Evolutionary conservation across 2,113 vertebrate species (phyloP), one percentile per base, ranked within the genome.

Genomic region (Zosterops borbonicus): DNA sequence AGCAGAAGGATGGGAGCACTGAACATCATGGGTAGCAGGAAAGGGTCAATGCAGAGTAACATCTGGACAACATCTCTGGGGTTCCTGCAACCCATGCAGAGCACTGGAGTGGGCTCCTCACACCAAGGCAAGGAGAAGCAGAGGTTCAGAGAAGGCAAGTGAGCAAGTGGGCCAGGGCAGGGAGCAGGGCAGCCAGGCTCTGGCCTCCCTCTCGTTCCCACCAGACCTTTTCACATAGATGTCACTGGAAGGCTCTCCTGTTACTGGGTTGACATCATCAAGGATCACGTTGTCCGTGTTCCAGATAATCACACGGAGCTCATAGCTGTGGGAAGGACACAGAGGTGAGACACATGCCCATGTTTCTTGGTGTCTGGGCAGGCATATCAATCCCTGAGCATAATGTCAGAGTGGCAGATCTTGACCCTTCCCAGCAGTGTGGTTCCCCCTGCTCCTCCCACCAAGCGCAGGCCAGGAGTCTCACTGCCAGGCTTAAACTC

Each of bases 261-360:
- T 99, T 95, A 99, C 97, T 3, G 98, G 98, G 90, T 99, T 99
- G 79, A 99, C 98, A 1, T 99, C 99, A 53, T 99, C 99, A 96
- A 99, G 98, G 68, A 99, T 98, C 44, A 99, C 99, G 3, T 99
- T 97, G 0, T 99, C 99, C 0, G 98, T 99, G 93, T 99, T 99
- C 99, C 99, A 99, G 81, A 99, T 98, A 95, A 98, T 98, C 58
- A 99, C 98, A 56, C 98, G 98, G 74, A 99, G 97, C 92, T 99
- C 99, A 1, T 99, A 99, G 94, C 99, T 99, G 93, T 59, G 44
- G 74, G 67, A 47, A 44, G 50, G 62, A 83, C 56, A 89, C 24
- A 39, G n/a, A 49, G 29, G 12, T 41, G 12, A 80, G 62, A 80
- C 33, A 37, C 9, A 9, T 8, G 22, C 9, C 41, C 46, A 50